phyloP scores from a whole-genome alignment of 2,797 vertebrate species.

The Nyctalus aviator region DNA sequence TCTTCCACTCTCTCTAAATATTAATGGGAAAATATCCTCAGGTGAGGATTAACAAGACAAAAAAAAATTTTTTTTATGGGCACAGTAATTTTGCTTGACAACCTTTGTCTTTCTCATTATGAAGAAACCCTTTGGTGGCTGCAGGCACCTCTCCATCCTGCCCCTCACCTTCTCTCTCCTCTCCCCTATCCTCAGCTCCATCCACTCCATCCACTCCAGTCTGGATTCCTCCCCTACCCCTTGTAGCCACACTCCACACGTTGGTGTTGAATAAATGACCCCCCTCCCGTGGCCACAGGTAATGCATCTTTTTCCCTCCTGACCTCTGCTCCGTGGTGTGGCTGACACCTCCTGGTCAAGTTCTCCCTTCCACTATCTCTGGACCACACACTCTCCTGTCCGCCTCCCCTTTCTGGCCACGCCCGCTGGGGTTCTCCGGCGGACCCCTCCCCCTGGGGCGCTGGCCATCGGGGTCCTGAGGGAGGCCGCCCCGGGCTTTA shows the following conservation, averaged over 20 bases:
- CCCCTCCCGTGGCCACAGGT: neutral
- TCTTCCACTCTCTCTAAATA: no score
- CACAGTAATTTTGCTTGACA: neutral
- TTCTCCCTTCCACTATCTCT: neutral
- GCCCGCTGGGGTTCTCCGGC: neutral
- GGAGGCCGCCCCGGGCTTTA: neutral
- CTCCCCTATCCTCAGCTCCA: neutral
- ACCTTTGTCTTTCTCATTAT: neutral
- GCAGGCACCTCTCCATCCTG: neutral
- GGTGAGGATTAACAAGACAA: no score
- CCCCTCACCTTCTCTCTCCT: neutral
- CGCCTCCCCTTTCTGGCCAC: neutral
- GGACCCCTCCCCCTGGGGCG: neutral
- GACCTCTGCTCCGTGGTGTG: neutral
- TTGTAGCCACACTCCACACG: neutral
- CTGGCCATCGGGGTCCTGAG: neutral
- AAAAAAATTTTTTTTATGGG: no score
- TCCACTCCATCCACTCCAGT: neutral
- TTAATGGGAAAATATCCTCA: no score
- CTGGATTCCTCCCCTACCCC: neutral
- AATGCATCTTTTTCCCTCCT: neutral
- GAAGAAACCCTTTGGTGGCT: neutral
- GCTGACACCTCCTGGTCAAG: neutral
- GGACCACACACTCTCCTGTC: neutral
- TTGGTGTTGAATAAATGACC: neutral